Percentiles rank a stretch among this genome's conserved stretches.
phyloP scores from a whole-genome alignment of 30 jellyfish, hydroid and myxozoan species.

The Aurelia aurita region DNA sequence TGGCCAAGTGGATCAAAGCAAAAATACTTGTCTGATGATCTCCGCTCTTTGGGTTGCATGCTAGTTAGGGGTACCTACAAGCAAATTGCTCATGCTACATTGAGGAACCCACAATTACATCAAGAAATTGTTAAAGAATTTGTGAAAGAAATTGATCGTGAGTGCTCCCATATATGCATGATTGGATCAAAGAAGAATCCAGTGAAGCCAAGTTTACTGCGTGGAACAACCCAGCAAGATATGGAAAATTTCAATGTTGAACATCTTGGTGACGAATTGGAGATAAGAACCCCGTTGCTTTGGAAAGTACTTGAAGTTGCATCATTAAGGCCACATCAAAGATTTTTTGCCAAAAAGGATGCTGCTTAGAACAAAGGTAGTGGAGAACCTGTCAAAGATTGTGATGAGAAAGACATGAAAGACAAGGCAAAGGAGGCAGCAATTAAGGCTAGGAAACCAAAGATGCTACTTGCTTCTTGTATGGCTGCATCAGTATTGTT shows the following conservation, averaged over 20 bases:
- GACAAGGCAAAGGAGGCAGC: neutral
- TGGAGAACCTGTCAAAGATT: slow-evolving; percentile 1
- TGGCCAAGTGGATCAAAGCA: too few relatives aligned
- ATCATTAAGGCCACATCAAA: too few relatives aligned
- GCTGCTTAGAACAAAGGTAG: too few relatives aligned
- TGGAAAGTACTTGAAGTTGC: too few relatives aligned
- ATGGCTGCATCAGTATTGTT: slow-evolving; percentile 50
- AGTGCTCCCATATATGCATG: slow-evolving; percentile 38
- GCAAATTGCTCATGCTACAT: slow-evolving; percentile 46
- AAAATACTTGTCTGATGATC: too few relatives aligned
- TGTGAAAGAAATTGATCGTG: slow-evolving; percentile 42
- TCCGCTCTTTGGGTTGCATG: too few relatives aligned
- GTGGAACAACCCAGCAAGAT: slow-evolving; percentile 3
- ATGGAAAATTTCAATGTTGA: neutral
- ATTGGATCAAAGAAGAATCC: slow-evolving; percentile 1
- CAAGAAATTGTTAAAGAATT: slow-evolving; percentile 4
- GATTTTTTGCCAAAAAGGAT: too few relatives aligned
- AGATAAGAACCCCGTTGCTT: too few relatives aligned
- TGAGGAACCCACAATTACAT: slow-evolving; percentile 32
- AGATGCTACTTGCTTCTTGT: slow-evolving; percentile 27
- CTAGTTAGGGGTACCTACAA: slow-evolving; percentile 30
- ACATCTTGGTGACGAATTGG: too few relatives aligned
- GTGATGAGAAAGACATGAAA: slow-evolving; percentile 7
- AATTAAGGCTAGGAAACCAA: slow-evolving; percentile 6
- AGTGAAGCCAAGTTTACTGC: slow-evolving; percentile 12